A percentile compares a stretch with the other conserved stretches of the same genome.
These are phyloP conservation scores for Puma concolor DNA, from an alignment of 2,113 vertebrate genomes.

Conservation along the genomic window DNA sequence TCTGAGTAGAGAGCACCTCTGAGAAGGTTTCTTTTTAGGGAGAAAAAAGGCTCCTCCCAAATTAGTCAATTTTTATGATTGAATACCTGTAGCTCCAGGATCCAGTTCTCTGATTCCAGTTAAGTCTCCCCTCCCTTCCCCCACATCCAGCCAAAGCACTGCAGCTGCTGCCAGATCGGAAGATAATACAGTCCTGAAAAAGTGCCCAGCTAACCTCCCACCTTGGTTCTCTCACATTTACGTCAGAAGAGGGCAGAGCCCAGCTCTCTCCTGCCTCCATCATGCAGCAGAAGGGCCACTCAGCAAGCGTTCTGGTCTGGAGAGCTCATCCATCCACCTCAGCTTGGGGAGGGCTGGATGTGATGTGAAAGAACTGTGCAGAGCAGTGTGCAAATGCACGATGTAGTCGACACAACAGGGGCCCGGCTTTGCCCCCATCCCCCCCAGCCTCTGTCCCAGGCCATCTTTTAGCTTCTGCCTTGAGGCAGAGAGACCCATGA, in stretches of 20 bases:
- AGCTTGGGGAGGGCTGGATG: neutral
- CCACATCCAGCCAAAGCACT: neutral
- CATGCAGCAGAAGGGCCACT: neutral
- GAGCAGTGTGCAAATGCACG: neutral
- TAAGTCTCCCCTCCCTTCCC: neutral
- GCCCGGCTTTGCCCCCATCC: neutral
- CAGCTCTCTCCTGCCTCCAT: neutral
- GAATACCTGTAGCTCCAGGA: neutral
- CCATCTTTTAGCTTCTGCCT: neutral
- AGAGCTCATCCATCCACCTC: neutral
- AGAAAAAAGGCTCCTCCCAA: neutral
- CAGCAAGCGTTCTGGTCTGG: neutral
- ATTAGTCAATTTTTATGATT: slow-evolving; percentile 41
- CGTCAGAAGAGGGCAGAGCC: neutral
- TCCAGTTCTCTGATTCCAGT: slow-evolving; percentile 4
- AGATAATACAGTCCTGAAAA: neutral
- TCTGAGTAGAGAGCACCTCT: neutral
- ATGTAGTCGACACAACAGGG: neutral
- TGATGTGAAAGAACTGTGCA: neutral
- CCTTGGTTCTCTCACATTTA: neutral
- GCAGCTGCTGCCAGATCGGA: neutral
- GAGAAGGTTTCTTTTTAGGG: slow-evolving; percentile 3
- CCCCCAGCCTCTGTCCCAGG: neutral
- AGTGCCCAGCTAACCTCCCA: neutral
- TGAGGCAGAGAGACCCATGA: neutral